phyloP scores from a whole-genome alignment of 2,888 invertebrate genomes.

The Euplexia lucipara region DNA sequence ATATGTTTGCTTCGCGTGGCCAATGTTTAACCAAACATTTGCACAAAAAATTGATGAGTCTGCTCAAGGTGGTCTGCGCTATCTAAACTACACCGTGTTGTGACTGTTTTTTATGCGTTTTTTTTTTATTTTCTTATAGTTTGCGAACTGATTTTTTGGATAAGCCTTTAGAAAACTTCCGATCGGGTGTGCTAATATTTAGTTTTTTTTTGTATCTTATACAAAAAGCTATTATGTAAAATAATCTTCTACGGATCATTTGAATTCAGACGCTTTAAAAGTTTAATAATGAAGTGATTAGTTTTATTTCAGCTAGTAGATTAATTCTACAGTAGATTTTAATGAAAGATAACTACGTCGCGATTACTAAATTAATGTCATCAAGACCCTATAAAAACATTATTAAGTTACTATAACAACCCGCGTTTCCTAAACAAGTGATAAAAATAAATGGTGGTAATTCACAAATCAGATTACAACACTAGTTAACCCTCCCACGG shows the following conservation, averaged over 20 bases:
- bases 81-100: constrained; percentile 67
- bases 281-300: no score
- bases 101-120: constrained; percentile 59
- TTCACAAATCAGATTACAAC: constrained; percentile 60
- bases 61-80: constrained; percentile 73
- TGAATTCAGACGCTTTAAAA: no score
- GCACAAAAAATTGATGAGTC: constrained; percentile 72
- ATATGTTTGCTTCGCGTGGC: constrained; percentile 75
- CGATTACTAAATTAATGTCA: neutral
- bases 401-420: neutral
- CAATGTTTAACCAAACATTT: constrained; percentile 73
- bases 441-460: constrained; percentile 55
- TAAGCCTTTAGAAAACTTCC: constrained; percentile 41
- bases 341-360: no score
- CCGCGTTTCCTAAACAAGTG: constrained; percentile 33
- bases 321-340: no score
- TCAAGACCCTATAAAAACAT: neutral
- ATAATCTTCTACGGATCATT: no score
- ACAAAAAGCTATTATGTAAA: no score
- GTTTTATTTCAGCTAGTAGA: no score
- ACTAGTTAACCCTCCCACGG: constrained; percentile 75
- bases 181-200: constrained; percentile 46
- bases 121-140: constrained; percentile 38
- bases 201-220: constrained; percentile 31
- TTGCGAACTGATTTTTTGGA: constrained; percentile 27